phyloP scores from a whole-genome alignment of 2,797 vertebrate genomes.

The Hipposideros larvatus region DNA sequence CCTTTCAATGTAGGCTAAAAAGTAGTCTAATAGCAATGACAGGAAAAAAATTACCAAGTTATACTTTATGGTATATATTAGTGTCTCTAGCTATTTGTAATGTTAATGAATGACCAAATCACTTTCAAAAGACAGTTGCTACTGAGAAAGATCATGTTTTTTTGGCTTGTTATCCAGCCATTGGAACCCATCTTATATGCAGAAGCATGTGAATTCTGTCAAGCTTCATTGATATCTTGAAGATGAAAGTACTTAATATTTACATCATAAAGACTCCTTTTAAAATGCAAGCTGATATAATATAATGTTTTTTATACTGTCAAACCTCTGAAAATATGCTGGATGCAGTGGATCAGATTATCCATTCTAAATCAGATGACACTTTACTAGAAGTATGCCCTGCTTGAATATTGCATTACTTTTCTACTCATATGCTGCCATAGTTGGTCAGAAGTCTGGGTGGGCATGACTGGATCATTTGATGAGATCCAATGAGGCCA shows the following conservation, averaged over 20 bases:
- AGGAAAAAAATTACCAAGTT: background rate
- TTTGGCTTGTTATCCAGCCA: background rate
- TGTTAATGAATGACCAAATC: slow-evolving; percentile 37
- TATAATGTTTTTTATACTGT: background rate
- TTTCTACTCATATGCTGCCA: background rate
- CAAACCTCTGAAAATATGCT: slow-evolving; percentile 11
- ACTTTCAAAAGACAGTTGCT: background rate
- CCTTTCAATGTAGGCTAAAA: slow-evolving; percentile 6
- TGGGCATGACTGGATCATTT: background rate
- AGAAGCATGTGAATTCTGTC: slow-evolving; percentile 47
- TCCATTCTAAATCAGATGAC: background rate
- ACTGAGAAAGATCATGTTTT: slow-evolving; percentile 3
- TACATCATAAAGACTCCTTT: background rate
- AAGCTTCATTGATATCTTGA: slow-evolving; percentile 48
- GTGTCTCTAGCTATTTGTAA: slow-evolving; percentile 38
- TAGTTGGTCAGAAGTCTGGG: background rate
- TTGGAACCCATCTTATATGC: background rate
- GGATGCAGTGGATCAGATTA: background rate
- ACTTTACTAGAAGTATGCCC: background rate
- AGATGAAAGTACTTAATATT: slow-evolving; percentile 49
- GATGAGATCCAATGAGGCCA: background rate
- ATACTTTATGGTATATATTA: slow-evolving; percentile 22
- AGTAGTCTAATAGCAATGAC: background rate
- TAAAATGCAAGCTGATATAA: background rate
- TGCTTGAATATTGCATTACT: background rate